Conservation (phyloP, 2,888 invertebrate genomes). For the Rotaria socialis region DNA sequence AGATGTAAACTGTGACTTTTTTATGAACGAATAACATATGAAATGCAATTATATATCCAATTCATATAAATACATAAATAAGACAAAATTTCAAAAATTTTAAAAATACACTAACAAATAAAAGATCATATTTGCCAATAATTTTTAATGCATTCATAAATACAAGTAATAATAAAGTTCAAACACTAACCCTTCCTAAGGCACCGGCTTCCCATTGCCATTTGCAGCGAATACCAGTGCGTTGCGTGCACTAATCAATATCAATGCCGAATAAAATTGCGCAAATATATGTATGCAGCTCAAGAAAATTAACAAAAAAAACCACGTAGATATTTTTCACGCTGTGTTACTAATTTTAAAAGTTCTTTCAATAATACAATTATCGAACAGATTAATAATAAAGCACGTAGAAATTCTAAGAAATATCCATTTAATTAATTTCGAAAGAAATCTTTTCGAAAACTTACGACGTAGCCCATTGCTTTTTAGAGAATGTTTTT, state of each 20-base stretch:
- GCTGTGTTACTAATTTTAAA: background rate
- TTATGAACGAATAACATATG: constrained; percentile 29
- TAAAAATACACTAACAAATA: constrained; percentile 32
- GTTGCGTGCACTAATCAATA: background rate
- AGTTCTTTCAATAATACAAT: constrained; percentile 12
- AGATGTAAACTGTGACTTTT: background rate
- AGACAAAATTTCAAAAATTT: constrained; percentile 36
- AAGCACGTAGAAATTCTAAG: background rate
- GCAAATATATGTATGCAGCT: constrained; percentile 1
- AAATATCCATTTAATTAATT: background rate
- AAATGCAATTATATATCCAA: constrained; percentile 28
- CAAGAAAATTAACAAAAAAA: constrained; percentile 21
- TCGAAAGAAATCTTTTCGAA: background rate
- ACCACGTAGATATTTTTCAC: constrained; percentile 33
- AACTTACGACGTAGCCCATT: background rate
- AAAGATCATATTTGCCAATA: background rate
- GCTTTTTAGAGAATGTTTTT: background rate
- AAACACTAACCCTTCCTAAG: background rate
- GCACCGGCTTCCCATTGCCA: constrained; percentile 30
- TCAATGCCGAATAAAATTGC: constrained; percentile 7
- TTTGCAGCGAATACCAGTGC: constrained; percentile 28
- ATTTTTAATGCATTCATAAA: constrained; percentile 36
- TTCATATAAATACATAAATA: constrained; percentile 8
- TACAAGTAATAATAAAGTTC: constrained; percentile 21
- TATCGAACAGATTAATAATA: background rate